Percentiles rank a stretch among this genome's conserved stretches.
Conservation (phyloP, 2,113 vertebrate species). For the Sinocyclocheilus grahami region DNA sequence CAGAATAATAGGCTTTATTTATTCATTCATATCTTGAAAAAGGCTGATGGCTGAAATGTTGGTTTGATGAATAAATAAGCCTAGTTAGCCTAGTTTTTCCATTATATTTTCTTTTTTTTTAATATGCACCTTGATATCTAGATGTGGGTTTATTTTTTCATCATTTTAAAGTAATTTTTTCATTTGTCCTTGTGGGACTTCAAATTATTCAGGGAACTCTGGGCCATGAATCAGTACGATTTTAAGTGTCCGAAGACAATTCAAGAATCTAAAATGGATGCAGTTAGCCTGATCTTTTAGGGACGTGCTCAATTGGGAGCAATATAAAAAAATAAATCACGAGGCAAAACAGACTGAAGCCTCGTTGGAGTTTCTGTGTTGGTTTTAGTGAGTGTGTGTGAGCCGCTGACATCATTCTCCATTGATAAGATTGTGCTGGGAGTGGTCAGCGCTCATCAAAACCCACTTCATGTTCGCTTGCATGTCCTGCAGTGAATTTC, state of each 20-base stretch:
- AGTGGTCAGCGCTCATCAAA: slow-evolving; percentile 26
- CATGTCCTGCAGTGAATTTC: neutral
- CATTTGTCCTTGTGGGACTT: neutral
- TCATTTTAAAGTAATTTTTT: neutral
- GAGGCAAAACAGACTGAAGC: slow-evolving; percentile 12
- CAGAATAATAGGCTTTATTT: neutral
- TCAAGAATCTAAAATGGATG: neutral
- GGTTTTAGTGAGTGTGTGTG: slow-evolving; percentile 44
- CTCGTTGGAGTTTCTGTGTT: slow-evolving; percentile 36
- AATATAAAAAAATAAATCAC: neutral
- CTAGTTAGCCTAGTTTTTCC: neutral
- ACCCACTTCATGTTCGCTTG: slow-evolving; percentile 15
- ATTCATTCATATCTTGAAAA: neutral
- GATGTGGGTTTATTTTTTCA: neutral
- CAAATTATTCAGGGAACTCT: neutral
- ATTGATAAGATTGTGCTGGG: slow-evolving; percentile 44
- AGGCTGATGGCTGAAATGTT: neutral
- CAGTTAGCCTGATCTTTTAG: neutral
- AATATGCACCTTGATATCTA: neutral
- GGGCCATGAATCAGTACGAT: neutral
- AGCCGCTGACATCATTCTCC: slow-evolving; percentile 44
- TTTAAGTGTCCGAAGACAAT: neutral
- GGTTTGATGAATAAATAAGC: neutral
- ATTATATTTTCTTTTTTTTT: neutral
- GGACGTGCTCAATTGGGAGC: neutral